Percentiles rank a stretch among this genome's conserved stretches.
Evolutionary conservation across 2,888 invertebrate genomes (phyloP).

Genomic region (Drosophila meridionalis): DNA sequence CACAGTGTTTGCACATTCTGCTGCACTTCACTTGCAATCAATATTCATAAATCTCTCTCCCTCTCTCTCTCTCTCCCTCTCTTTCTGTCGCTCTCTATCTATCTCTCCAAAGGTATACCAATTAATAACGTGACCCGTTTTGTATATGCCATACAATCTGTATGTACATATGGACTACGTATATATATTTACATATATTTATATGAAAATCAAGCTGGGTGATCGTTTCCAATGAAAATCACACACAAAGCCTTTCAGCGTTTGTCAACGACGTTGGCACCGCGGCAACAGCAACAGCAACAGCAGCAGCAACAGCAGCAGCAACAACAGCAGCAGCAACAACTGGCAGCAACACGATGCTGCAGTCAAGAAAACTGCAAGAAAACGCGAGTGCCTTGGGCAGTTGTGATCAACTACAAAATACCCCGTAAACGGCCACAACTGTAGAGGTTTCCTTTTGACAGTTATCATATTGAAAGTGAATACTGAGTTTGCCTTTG

Average conservation of each 20-base stretch:
- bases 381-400: constrained; percentile 41
- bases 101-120: constrained; percentile 71
- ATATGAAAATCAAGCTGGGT: constrained; percentile 74
- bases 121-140: constrained; percentile 81
- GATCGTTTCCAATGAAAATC: constrained; percentile 80
- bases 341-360: constrained; percentile 69
- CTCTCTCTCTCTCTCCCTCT: background rate
- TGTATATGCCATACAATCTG: constrained; percentile 25
- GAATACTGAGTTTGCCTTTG: no score
- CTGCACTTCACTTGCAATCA: constrained; percentile 77
- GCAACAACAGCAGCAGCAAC: constrained; percentile 16
- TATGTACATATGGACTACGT: background rate
- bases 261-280: constrained; percentile 75
- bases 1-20: constrained; percentile 38
- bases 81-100: constrained; percentile 2
- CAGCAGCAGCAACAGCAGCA: constrained; percentile 16
- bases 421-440: background rate
- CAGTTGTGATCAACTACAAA: background rate
- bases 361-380: constrained; percentile 75
- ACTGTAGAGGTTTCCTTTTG: background rate
- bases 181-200: constrained; percentile 15
- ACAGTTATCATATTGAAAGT: no score
- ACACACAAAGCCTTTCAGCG: constrained; percentile 79
- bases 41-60: constrained; percentile 75
- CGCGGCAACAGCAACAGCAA: constrained; percentile 37